A percentile compares a stretch with the other conserved stretches of the same genome.
These are phyloP conservation scores for Lordiphosa mommai DNA, from an alignment of 1,140 invertebrate genomes.

Conservation along the genomic window DNA sequence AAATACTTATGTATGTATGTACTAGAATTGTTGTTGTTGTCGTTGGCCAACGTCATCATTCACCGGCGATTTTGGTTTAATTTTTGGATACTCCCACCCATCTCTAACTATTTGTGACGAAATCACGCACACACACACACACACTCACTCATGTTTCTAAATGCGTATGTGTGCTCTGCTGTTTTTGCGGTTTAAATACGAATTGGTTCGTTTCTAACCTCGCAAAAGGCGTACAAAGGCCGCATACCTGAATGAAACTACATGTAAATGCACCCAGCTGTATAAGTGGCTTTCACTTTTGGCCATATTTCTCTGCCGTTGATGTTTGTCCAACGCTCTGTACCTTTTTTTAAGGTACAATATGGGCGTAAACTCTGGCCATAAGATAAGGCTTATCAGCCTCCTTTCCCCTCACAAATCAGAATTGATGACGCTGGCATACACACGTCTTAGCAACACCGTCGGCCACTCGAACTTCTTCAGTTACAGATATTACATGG, in stretches of 20 bases:
- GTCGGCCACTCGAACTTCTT: slow-evolving; percentile 11
- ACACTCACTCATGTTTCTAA: background rate
- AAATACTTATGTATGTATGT: slow-evolving; percentile 15
- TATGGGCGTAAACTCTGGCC: background rate
- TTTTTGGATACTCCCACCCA: slow-evolving; percentile 13
- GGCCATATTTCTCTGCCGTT: background rate
- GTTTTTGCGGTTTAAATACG: background rate
- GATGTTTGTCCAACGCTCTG: background rate
- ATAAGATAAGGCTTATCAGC: slow-evolving; percentile 33
- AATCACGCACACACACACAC: background rate
- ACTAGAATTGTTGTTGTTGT: background rate
- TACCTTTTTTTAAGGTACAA: background rate
- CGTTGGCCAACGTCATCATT: slow-evolving; percentile 43
- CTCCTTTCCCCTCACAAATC: slow-evolving; percentile 9
- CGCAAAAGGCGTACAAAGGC: slow-evolving; percentile 25
- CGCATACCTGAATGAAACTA: slow-evolving; percentile 4
- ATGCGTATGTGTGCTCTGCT: slow-evolving; percentile 3
- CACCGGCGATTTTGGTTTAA: background rate
- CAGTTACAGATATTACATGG: slow-evolving; percentile 21
- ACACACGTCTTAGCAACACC: slow-evolving; percentile 4
- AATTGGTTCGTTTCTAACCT: slow-evolving; percentile 60
- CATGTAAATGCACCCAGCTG: background rate
- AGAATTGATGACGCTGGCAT: slow-evolving; percentile 53
- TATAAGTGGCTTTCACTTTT: background rate
- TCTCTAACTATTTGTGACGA: slow-evolving; percentile 17